Evolutionary conservation across 2,113 vertebrate species (phyloP).

Genomic region (Ageneiosus marmoratus): DNA sequence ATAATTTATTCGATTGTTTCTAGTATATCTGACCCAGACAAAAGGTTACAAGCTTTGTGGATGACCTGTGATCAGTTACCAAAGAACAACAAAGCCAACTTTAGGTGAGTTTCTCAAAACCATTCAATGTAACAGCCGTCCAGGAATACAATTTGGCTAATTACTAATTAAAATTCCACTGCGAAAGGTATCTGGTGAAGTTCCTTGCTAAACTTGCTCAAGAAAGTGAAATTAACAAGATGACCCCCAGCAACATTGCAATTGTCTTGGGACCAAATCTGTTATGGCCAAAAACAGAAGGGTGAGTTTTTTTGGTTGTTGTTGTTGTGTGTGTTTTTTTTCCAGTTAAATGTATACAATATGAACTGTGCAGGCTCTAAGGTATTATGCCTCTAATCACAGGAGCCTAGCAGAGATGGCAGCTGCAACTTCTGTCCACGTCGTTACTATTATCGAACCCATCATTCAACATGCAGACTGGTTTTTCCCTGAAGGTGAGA

Average conservation of each 20-base stretch:
- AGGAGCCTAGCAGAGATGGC: conserved; percentile 94
- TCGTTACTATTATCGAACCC: conserved; percentile 93
- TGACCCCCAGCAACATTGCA: conserved; percentile 96
- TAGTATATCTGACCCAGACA: conserved; percentile 92
- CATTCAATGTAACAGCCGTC: neutral
- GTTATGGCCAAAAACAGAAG: conserved; percentile 94
- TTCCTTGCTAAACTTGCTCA: conserved; percentile 94
- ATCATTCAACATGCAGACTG: conserved; percentile 96
- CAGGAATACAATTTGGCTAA: neutral
- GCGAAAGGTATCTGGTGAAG: conserved; percentile 89
- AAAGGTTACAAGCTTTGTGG: conserved; percentile 95
- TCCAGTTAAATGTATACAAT: neutral
- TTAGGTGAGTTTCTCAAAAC: conserved; percentile 76
- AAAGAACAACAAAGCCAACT: conserved; percentile 89
- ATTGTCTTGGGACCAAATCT: conserved; percentile 98
- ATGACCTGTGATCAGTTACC: conserved; percentile 91
- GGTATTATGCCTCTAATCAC: conserved; percentile 10
- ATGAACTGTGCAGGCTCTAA: neutral
- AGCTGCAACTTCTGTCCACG: conserved; percentile 94
- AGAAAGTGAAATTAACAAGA: conserved; percentile 93
- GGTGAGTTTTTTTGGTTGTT: conserved; percentile 74
- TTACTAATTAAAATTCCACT: neutral
- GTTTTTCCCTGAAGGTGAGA: conserved; percentile 96
- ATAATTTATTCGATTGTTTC: conserved; percentile 21
- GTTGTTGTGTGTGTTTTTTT: neutral